Conservation (phyloP, 2,113 vertebrate genomes). For the Rhynchomys soricoides region DNA sequence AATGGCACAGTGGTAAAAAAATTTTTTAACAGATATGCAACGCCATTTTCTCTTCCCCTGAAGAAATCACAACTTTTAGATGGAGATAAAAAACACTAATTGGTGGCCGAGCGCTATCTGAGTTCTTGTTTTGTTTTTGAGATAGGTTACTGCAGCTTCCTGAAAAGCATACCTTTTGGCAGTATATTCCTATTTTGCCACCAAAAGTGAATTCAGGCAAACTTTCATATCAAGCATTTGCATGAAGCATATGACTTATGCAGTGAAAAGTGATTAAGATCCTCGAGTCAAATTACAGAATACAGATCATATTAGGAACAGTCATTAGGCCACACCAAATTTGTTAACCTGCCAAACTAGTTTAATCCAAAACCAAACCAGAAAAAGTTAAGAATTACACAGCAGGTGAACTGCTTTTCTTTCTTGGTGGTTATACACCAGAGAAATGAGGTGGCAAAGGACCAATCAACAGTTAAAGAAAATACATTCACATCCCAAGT, state of each 20-base stretch:
- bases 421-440: conserved; percentile 18
- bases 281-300: conserved; percentile 57
- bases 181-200: background rate
- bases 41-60: background rate
- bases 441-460: background rate
- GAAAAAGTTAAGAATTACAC: background rate
- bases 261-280: conserved; percentile 47
- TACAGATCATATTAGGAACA: conserved; percentile 4
- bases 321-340: conserved; percentile 29
- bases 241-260: conserved; percentile 37
- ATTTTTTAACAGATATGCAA: background rate
- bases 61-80: conserved; percentile 3
- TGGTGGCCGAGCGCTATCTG: background rate
- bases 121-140: background rate
- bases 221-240: background rate
- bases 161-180: conserved; percentile 20
- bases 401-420: background rate
- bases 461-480: background rate
- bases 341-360: background rate
- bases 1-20: background rate
- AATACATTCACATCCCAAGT: background rate
- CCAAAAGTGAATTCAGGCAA: background rate
- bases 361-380: conserved; percentile 46
- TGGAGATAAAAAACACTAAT: background rate
- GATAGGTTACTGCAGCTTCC: background rate